phyloP scores from a whole-genome alignment of 2,888 invertebrate species.

The Hypsopygia costalis region DNA sequence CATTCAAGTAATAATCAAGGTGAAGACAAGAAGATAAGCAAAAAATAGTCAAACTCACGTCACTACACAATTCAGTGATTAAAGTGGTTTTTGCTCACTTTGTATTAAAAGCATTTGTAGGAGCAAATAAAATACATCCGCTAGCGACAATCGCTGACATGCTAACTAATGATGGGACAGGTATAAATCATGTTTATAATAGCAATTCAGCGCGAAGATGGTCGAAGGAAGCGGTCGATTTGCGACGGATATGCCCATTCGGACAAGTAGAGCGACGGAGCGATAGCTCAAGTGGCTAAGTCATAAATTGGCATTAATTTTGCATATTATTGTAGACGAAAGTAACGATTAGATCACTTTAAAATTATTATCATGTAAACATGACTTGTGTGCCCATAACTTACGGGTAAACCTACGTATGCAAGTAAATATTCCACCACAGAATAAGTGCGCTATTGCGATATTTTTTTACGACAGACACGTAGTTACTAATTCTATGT shows the following conservation, averaged over 20 bases:
- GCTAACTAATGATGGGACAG: slow-evolving; percentile 71
- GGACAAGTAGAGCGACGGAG: slow-evolving; percentile 55
- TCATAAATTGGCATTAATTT: slow-evolving; percentile 49
- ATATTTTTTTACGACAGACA: too few species aligned
- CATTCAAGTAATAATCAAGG: not conserved
- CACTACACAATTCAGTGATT: slow-evolving; percentile 8
- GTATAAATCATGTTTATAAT: slow-evolving; percentile 76
- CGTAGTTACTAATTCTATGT: too few species aligned
- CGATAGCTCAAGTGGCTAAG: slow-evolving; percentile 32
- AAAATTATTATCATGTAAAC: not conserved
- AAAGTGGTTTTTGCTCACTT: slow-evolving; percentile 36
- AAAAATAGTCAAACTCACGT: not conserved
- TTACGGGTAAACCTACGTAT: too few species aligned
- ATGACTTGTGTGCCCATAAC: too few species aligned
- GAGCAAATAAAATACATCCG: slow-evolving; percentile 69
- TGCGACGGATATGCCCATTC: slow-evolving; percentile 75
- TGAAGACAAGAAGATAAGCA: not conserved
- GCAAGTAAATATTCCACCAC: too few species aligned
- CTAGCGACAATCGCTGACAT: slow-evolving; percentile 61
- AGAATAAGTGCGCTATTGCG: too few species aligned
- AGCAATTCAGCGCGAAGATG: slow-evolving; percentile 55
- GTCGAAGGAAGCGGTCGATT: slow-evolving; percentile 71
- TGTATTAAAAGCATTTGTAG: slow-evolving; percentile 19
- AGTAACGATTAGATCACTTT: not conserved
- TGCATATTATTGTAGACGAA: slow-evolving; percentile 29